These are phyloP conservation scores for Rhinogobio ventralis DNA, from an alignment of 2,797 vertebrate species.

Conservation along the genomic window DNA sequence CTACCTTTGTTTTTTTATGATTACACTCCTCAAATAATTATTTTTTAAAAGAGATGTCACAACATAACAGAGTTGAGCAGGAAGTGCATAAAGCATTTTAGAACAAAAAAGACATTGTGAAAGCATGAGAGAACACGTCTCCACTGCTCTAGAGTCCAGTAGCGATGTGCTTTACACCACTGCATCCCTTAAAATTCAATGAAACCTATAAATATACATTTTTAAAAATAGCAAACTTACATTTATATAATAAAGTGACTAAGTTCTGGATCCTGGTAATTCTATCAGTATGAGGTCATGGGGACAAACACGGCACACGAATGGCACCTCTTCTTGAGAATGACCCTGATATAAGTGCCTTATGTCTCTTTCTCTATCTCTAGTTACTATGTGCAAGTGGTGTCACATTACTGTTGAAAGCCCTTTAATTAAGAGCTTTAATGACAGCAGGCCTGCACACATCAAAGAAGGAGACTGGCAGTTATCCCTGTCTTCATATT, in stretches of 20 bases:
- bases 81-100: background rate
- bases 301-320: background rate
- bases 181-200: too few relatives aligned
- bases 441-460: slow-evolving; percentile 58
- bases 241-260: background rate
- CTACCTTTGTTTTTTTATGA: background rate
- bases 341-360: slow-evolving; percentile 19
- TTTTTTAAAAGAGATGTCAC: background rate
- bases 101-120: background rate
- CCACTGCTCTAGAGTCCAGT: too few relatives aligned
- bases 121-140: background rate
- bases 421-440: slow-evolving; percentile 72
- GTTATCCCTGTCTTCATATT: slow-evolving; percentile 14
- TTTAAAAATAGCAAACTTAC: background rate
- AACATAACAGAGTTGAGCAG: background rate
- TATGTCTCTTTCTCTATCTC: slow-evolving; percentile 8
- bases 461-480: slow-evolving; percentile 32
- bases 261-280: background rate
- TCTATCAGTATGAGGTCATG: slow-evolving; percentile 31
- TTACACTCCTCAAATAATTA: background rate
- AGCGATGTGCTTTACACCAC: too few relatives aligned
- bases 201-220: background rate
- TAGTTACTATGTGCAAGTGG: slow-evolving; percentile 24
- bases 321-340: background rate
- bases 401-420: slow-evolving; percentile 68